Evolutionary conservation across 2,888 invertebrate species (phyloP), one percentile per base, ranked within the genome.

Genomic region (Cheiracanthium punctorium): DNA sequence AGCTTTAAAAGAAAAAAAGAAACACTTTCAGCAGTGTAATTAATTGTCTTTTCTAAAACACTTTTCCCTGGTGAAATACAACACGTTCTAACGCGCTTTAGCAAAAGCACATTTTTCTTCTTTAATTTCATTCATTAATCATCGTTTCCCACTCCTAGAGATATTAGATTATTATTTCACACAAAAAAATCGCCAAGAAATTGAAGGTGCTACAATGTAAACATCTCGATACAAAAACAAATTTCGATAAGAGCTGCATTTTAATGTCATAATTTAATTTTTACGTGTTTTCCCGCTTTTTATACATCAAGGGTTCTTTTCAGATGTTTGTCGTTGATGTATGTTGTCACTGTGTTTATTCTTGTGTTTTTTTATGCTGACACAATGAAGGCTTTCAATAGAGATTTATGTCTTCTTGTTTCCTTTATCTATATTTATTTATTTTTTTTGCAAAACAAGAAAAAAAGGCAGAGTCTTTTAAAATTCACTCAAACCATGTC

Each of bases 241-340:
- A 48, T 17, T 48, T n/a, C 8, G 17, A 48, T n/a, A 48, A 17
- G 17, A 48, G 48, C 8, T 10, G 48, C 2, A 17, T n/a, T 48
- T 48, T 48, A 48, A 48, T n/a, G 48, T 48, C 48, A 48, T 48
- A 48, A 48, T 48, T 48, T 48, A 48, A 48, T n/a, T 48, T 48
- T 48, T 2, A 17, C 12, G 1, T 17, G 48, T 17, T 48, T 48
- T 48, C 48, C 17, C 2, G 48, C n/a, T n/a, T n/a, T 48, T 48
- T 48, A 48, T n/a, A 48, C 17, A 2, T 7, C 48, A 17, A 48
- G 48, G 48, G 48, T 17, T 17, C 17, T 48, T 17, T 48, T 48
- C 48, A 14, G 2, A 17, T 2, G 7, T 48, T 2, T 48, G 8
- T 14, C 17, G 17, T 37, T 37, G 37, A 48, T 10, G 48, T 17